Evolutionary conservation across 2,888 invertebrate species (phyloP), one percentile per base, ranked within the genome.

Genomic region (Folsomia manolachei): DNA sequence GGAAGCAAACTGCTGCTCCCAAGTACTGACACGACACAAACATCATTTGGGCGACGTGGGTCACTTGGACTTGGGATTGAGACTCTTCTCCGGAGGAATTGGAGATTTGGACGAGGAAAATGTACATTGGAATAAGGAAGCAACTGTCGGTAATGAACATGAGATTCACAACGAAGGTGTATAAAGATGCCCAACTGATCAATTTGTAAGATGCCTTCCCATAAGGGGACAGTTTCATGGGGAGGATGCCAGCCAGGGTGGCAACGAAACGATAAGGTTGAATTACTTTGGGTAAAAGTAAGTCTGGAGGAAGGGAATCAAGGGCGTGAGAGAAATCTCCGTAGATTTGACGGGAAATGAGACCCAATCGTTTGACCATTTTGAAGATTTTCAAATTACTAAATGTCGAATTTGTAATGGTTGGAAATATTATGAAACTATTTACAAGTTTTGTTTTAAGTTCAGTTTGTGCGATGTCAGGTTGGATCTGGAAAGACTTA

Each of bases 21-120:
- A 72, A 56, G 18, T 69, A 60, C 62, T 72, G 72, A 51, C 72
- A 69, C 51, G 27, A 21, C 19, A 72, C 69, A 19, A 72, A 64
- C n/a, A 72, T 63, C 27, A 68, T 64, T 64, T 72, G 63, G 11
- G 69, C 64, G n/a, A 69, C 21, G 60, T 64, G 69, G 27, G 64
- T 21, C 27, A 72, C 1, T 39, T 39, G 4, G 7, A 9, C 7
- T 9, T 14, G 7, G 39, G 7, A 4, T 9, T 4, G 4, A 14
- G 7, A 9, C 7, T 14, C 14, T 4, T 14, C 39, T 14, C 39
- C 39, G 14, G 7, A 4, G 25, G 1, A 14, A 18, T 2, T 7
- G 24, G 1, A 18, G 24, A 62, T 19, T 19, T 2, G 21, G 2
- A 24, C 24, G 14, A 62, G 21, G 25, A 21, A 21, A 24, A 60